These are phyloP conservation scores for Nasonia giraulti DNA, from an alignment of 1,140 invertebrate species.

Conservation along the genomic window DNA sequence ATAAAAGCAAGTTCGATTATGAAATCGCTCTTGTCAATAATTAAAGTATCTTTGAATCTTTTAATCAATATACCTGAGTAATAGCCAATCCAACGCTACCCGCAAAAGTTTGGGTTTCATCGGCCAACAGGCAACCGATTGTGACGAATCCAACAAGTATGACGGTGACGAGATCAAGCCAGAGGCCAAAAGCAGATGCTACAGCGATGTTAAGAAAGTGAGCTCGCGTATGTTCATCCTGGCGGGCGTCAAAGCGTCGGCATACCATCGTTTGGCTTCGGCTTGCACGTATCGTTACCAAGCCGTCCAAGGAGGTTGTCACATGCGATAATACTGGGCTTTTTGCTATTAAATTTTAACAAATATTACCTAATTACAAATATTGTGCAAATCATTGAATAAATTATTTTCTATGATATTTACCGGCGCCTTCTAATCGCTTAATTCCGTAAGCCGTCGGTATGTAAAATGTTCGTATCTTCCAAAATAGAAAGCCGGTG, in stretches of 20 bases:
- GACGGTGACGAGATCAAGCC: conserved; percentile 85
- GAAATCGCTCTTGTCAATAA: not conserved
- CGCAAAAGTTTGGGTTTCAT: conserved; percentile 66
- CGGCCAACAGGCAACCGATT: conserved; percentile 81
- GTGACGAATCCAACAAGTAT: conserved; percentile 80
- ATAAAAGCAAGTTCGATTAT: not conserved
- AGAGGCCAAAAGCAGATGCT: conserved; percentile 86
- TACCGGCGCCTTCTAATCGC: conserved; percentile 87
- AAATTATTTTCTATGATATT: conserved; percentile 58
- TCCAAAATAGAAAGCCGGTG: conserved; percentile 79
- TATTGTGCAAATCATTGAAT: not conserved
- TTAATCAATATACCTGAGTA: conserved; percentile 77
- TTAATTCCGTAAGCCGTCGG: conserved; percentile 87
- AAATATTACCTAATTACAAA: not conserved
- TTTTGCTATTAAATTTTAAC: conserved; percentile 73
- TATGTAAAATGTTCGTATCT: conserved; percentile 84
- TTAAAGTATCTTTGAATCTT: conserved; percentile 72
- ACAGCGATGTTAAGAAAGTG: conserved; percentile 84
- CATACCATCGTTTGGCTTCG: conserved; percentile 79
- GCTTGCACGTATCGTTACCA: conserved; percentile 87
- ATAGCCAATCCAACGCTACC: conserved; percentile 87
- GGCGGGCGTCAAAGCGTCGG: conserved; percentile 83
- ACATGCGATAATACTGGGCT: conserved; percentile 87
- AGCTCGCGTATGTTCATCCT: conserved; percentile 77
- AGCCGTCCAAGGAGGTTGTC: conserved; percentile 84